These are phyloP conservation scores for Gymnoscopelus braueri DNA, from an alignment of 2,797 vertebrate species.

Conservation along the genomic window DNA sequence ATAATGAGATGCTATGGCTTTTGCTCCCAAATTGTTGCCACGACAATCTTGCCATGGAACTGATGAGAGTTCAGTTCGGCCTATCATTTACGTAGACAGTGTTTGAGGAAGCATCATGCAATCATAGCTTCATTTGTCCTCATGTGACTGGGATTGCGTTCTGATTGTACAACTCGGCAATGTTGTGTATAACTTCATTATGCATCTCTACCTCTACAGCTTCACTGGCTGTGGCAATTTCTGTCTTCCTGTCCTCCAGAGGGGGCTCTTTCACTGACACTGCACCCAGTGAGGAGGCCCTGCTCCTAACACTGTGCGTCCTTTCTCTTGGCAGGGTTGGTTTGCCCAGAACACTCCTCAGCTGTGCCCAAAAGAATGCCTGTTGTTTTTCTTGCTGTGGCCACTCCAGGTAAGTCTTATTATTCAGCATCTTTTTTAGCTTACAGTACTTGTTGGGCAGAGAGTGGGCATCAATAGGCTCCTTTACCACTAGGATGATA, in stretches of 20 bases:
- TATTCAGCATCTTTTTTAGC: conserved; percentile 86
- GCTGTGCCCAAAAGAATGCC: conserved; percentile 87
- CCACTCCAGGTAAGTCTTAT: conserved; percentile 90
- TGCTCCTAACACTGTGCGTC: conserved; percentile 43
- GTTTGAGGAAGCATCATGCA: neutral
- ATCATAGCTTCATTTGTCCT: conserved; percentile 21
- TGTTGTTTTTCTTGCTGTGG: conserved; percentile 80
- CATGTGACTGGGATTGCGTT: conserved; percentile 31
- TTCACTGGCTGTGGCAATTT: neutral
- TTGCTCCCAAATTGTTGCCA: conserved; percentile 24
- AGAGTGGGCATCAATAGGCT: conserved; percentile 79
- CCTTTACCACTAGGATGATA: conserved; percentile 86
- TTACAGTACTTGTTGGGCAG: conserved; percentile 87
- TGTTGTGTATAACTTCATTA: neutral
- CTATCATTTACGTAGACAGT: conserved; percentile 3
- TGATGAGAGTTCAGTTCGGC: conserved; percentile 17
- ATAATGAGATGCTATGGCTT: conserved; percentile 33
- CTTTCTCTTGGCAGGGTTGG: conserved; percentile 43
- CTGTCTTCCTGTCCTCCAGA: conserved; percentile 25
- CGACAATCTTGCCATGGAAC: neutral
- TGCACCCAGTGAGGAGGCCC: conserved; percentile 41
- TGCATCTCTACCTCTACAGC: conserved; percentile 21
- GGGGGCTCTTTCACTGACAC: conserved; percentile 43
- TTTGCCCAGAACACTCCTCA: conserved; percentile 82
- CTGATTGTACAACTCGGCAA: conserved; percentile 26